These are phyloP conservation scores for Mimachlamys varia DNA, from an alignment of 2,888 invertebrate genomes.

Conservation along the genomic window DNA sequence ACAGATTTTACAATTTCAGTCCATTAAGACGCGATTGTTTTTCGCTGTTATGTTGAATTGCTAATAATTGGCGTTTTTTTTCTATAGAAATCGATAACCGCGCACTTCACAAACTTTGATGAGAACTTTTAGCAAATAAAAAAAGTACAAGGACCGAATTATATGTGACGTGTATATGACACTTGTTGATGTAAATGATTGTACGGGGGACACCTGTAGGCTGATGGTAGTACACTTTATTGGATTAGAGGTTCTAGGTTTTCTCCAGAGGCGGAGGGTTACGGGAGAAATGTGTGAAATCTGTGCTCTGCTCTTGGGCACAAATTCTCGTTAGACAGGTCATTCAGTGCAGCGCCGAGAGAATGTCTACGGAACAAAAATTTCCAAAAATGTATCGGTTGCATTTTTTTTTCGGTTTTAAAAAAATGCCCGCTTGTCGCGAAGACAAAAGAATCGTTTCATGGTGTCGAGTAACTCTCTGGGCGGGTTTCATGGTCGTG, in stretches of 20 bases:
- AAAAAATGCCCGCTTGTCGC: neutral
- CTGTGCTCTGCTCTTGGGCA: neutral
- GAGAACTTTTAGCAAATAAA: constrained; percentile 23
- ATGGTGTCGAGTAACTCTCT: neutral
- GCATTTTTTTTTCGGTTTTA: neutral
- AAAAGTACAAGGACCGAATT: neutral
- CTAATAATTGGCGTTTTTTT: constrained; percentile 19
- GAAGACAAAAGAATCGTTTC: neutral
- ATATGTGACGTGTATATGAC: neutral
- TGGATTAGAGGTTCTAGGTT: neutral
- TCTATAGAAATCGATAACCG: neutral
- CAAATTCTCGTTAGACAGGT: neutral
- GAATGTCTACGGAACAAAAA: neutral
- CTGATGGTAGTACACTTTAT: neutral
- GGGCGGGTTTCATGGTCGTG: neutral
- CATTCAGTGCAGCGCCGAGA: neutral
- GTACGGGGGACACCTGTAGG: neutral
- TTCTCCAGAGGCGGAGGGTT: constrained; percentile 33
- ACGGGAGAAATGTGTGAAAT: neutral
- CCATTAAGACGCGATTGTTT: constrained; percentile 17
- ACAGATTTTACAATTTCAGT: constrained; percentile 5
- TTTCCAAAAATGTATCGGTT: neutral
- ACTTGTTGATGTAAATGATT: constrained; percentile 24
- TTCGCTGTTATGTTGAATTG: neutral
- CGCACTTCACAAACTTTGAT: neutral